A percentile compares a stretch with the other conserved stretches of the same genome.
These are phyloP conservation scores for Hylaea fasciaria DNA, from an alignment of 2,888 invertebrate genomes.

Conservation along the genomic window DNA sequence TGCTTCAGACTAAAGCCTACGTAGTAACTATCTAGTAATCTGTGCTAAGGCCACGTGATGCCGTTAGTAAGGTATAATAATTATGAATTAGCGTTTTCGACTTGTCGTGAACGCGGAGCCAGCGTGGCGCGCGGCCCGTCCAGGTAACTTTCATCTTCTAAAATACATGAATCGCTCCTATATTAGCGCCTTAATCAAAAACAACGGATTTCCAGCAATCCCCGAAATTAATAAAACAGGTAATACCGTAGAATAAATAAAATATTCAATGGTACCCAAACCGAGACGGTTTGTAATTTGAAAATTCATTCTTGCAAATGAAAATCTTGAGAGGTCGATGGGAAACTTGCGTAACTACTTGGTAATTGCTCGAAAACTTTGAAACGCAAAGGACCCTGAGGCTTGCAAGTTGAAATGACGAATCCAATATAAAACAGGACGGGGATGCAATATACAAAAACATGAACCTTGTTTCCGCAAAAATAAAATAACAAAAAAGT, in stretches of 20 bases:
- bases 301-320: constrained; percentile 57
- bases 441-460: constrained; percentile 40
- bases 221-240: constrained; percentile 21
- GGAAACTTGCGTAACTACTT: constrained; percentile 72
- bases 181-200: no score
- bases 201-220: constrained; percentile 12
- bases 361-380: constrained; percentile 76
- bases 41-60: no score
- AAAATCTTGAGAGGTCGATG: constrained; percentile 63
- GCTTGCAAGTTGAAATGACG: constrained; percentile 61
- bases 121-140: no score
- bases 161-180: no score
- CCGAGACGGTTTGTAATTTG: constrained; percentile 57
- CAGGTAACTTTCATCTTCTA: no score
- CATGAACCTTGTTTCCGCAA: background rate
- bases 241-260: constrained; percentile 32
- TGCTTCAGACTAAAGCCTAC: no score
- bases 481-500: background rate
- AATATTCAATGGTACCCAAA: constrained; percentile 38
- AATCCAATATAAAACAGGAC: constrained; percentile 57
- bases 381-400: constrained; percentile 62
- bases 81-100: no score
- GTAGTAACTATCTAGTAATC: no score
- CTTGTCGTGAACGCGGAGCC: no score
- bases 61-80: no score